Base-by-base conservation (phyloP, 2,797 vertebrate species). In the Molossus molossus region DNA sequence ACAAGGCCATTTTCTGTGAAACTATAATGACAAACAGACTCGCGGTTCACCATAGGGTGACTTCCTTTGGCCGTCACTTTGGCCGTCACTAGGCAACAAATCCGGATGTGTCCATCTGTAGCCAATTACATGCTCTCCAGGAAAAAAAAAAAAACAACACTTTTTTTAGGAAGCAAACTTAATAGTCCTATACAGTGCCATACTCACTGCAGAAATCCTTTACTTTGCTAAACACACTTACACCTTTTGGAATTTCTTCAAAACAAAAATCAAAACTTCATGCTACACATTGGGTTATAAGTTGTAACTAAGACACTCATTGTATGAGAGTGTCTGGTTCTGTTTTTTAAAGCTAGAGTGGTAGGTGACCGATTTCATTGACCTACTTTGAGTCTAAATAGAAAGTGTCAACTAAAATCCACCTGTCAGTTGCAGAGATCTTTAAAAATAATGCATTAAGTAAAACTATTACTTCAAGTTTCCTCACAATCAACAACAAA, bases 21-120 rank as follows among this genome's bases (percentile, higher is more conserved):
- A 86, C 33, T 50, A 40, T 92, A 94, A 97, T 90, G 90, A 64
- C 87, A 95, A 97, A 85, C 90, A 96, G 96, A 95, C 76, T 57
- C 91, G 67, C 9, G 13, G 92, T 94, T 94, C 96, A 96, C 75
- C 90, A 89, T 77, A 93, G 80, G 65, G 77, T 95, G 76, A 95
- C 80, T 97, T 94, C 96, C 84, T 87, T 95, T 95, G 53, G 60
- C 79, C 1, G 33, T 95, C 91, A 91, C 84, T 87, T 95, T 95
- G 53, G 60, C 79, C 1, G 33, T 95, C 91, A 91, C 94, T 94
- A 95, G 53, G 94, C 83, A 97, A 87, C 95, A 87, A 94, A 95
- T 96, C 94, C 95, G 60, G 69, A 93, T 87, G 73, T 69, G 80
- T 76, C 72, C 92, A 91, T 79, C 89, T 93, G 94, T 91, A 91